phyloP scores from a whole-genome alignment of 1,140 invertebrate species.

The Triops longicaudatus region DNA sequence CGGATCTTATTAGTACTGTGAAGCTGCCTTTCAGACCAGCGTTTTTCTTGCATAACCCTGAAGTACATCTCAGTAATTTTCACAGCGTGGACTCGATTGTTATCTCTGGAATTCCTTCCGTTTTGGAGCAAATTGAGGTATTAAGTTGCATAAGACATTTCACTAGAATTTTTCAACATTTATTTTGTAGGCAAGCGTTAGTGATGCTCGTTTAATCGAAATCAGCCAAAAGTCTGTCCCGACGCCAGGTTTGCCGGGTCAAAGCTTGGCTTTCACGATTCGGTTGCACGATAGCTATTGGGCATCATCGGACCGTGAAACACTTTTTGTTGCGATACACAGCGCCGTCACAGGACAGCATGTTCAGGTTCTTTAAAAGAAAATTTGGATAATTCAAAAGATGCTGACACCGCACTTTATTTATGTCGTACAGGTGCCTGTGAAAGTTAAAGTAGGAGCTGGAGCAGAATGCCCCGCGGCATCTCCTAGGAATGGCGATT shows the following conservation, averaged over 20 bases:
- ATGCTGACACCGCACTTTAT: background rate
- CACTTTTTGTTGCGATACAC: background rate
- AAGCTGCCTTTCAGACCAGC: conserved; percentile 27
- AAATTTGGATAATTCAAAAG: background rate
- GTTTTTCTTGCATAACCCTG: conserved; percentile 24
- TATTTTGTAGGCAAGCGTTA: background rate
- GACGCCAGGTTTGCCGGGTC: background rate
- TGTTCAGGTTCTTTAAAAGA: conserved; percentile 5
- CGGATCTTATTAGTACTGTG: background rate
- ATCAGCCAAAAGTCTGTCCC: background rate
- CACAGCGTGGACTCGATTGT: conserved; percentile 9
- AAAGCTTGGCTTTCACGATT: background rate
- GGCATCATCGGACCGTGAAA: background rate
- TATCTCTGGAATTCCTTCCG: conserved; percentile 21
- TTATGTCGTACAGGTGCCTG: conserved; percentile 13
- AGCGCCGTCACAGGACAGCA: conserved; percentile 18
- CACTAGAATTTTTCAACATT: background rate
- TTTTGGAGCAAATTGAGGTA: conserved; percentile 19
- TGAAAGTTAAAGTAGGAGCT: conserved; percentile 10
- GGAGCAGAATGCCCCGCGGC: conserved; percentile 19
- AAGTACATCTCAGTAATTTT: conserved; percentile 26
- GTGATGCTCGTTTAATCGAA: background rate
- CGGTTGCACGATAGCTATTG: background rate
- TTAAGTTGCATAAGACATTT: background rate
- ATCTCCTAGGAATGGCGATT: background rate